Base-by-base conservation (phyloP, 2,888 invertebrate genomes). In the Ferrisia virgata region DNA sequence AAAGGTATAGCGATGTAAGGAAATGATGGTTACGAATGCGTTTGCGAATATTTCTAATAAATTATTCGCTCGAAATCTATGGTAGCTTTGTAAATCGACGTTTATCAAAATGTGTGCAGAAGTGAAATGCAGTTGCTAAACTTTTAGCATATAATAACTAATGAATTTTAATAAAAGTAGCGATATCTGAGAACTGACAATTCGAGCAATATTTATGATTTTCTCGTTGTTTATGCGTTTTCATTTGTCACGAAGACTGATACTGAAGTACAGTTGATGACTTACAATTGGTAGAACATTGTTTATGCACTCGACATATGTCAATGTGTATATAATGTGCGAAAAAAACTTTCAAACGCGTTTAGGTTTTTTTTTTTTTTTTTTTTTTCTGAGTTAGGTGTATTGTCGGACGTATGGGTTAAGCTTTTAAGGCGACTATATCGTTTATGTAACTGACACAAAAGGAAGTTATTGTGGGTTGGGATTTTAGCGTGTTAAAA, bases 401-500 rank as follows among this genome's bases (percentile, higher is more conserved):
- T 13, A 64, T 28, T 28, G 64, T 15, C 28, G 28, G 64, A 15
- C 64, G 36, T 36, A 36, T 76, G 28, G n/a, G 18, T 76, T 36
- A 9, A 76, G 36, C 72, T 76, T 76, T 76, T 76, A 76, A 76
- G 72, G 36, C 36, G 72, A 28, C 64, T 28, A 28, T n/a, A n/a
- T 28, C 64, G 72, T 76, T 36, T 36, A 36, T 76, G 72, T 36
- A 76, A 76, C 4, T 36, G 72, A 76, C 72, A 18, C 22, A 36
- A 76, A 36, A 76, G 36, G 72, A 76, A 76, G 33, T 64, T 64
- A 76, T 76, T 8, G 72, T 36, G 36, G 72, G 33, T 76, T 36
- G 36, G 36, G 36, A 76, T 76, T 76, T 76, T 36, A 76, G 72
- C 72, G 36, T 76, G 72, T 36, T 76, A 36, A 64, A 76, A 76